Conservation (phyloP, 1,140 invertebrate species). For the Caenorhabditis brenneri region DNA sequence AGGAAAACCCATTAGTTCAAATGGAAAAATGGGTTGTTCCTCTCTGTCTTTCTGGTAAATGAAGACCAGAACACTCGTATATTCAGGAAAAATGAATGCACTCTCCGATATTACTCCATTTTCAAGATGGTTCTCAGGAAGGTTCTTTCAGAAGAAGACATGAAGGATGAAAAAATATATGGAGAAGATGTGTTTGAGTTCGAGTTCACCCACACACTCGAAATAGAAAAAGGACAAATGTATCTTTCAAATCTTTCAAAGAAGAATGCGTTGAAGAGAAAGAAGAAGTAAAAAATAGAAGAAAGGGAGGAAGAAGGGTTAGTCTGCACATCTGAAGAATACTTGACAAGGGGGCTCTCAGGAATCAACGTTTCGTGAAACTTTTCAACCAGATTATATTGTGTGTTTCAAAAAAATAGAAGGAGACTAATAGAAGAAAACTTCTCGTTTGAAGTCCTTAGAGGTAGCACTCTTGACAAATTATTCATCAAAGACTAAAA, state of each 20-base stretch:
- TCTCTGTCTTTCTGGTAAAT: not conserved
- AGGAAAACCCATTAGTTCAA: conserved; percentile 31
- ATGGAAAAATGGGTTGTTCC: not conserved
- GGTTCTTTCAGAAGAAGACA: not conserved
- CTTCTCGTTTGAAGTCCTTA: not conserved
- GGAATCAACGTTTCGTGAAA: conserved; percentile 15
- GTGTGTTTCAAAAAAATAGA: not conserved
- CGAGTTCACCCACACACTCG: not conserved
- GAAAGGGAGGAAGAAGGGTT: not conserved
- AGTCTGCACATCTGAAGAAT: not conserved
- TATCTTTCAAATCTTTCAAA: not conserved
- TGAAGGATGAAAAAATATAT: not conserved
- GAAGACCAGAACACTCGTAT: not conserved
- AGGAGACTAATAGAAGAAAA: not conserved
- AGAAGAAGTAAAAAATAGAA: not conserved
- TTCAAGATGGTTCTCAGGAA: not conserved
- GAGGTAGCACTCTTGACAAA: not conserved
- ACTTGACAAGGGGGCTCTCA: conserved; percentile 13
- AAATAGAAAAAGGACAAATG: not conserved
- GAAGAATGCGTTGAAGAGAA: not conserved
- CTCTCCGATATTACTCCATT: not conserved
- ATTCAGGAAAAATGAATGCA: conserved; percentile 18
- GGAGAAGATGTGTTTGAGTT: not conserved
- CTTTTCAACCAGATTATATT: not conserved
- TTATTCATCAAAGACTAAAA: not conserved